Conservation (phyloP, 2,797 vertebrate species). For the Gephyroberyx darwinii region DNA sequence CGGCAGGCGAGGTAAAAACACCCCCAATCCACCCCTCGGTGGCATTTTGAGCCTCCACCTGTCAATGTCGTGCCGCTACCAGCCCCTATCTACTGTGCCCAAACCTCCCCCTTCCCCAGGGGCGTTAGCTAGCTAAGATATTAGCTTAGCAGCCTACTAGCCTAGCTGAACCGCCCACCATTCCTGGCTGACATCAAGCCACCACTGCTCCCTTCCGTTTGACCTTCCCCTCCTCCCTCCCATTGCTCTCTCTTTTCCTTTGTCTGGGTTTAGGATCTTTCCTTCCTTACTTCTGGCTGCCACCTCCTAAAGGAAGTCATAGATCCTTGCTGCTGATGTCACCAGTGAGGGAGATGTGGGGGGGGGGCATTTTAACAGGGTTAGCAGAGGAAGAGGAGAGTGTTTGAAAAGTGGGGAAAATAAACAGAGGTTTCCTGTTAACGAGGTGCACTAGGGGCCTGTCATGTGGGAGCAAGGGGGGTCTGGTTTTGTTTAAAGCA, state of each 20-base stretch:
- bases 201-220: slow-evolving; percentile 64
- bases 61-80: slow-evolving; percentile 64
- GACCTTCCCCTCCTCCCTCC: slow-evolving; percentile 57
- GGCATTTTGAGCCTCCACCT: slow-evolving; percentile 60
- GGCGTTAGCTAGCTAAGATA: slow-evolving; percentile 67
- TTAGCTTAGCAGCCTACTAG: slow-evolving; percentile 67
- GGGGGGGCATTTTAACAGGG: slow-evolving; percentile 52
- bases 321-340: slow-evolving; percentile 77
- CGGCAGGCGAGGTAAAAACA: slow-evolving; percentile 62
- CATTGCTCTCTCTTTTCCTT: slow-evolving; percentile 50
- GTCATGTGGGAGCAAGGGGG: slow-evolving; percentile 68
- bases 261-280: slow-evolving; percentile 71
- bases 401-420: slow-evolving; percentile 80
- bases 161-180: slow-evolving; percentile 69
- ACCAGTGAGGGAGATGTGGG: slow-evolving; percentile 22
- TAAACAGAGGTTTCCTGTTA: slow-evolving; percentile 87
- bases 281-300: slow-evolving; percentile 63
- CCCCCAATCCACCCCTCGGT: slow-evolving; percentile 46
- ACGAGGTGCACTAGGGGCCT: slow-evolving; percentile 74
- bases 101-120: slow-evolving; percentile 47
- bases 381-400: slow-evolving; percentile 77
- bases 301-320: slow-evolving; percentile 77
- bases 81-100: slow-evolving; percentile 50
- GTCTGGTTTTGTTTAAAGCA: slow-evolving; percentile 81
- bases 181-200: slow-evolving; percentile 68